Conservation (phyloP, 2,888 invertebrate genomes). For the Oxytorus armatus region DNA sequence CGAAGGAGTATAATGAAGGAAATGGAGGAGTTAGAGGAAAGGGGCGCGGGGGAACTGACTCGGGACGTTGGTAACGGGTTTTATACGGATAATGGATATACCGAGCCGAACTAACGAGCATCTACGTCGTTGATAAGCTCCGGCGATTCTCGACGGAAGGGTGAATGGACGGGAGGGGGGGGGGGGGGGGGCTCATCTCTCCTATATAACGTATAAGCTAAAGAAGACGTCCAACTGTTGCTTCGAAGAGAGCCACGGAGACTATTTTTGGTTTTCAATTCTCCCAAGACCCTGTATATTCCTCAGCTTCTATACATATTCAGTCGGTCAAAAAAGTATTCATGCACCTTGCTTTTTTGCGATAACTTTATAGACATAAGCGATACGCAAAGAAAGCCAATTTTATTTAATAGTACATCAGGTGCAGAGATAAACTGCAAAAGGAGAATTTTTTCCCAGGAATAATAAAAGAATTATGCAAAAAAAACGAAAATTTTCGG, state of each 20-base stretch:
- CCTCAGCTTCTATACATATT: constrained; percentile 4
- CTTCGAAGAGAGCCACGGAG: constrained; percentile 30
- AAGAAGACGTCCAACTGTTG: constrained; percentile 65
- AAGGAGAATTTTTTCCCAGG: too few relatives aligned
- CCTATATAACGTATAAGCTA: constrained; percentile 43
- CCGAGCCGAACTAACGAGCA: constrained; percentile 47
- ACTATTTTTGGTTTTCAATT: constrained; percentile 41
- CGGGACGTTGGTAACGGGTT: constrained; percentile 35
- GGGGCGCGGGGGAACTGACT: constrained; percentile 41
- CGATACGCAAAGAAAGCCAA: too few relatives aligned
- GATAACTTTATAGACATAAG: too few relatives aligned
- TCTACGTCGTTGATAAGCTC: constrained; percentile 26
- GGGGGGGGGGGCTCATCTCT: constrained; percentile 40
- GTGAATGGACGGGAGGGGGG: constrained; percentile 49
- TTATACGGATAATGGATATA: constrained; percentile 59
- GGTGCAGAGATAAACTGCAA: too few relatives aligned
- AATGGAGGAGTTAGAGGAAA: neutral
- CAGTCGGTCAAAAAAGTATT: too few relatives aligned
- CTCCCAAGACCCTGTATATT: constrained; percentile 45
- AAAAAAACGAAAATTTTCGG: too few relatives aligned
- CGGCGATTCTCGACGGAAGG: constrained; percentile 40
- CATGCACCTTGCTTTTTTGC: too few relatives aligned
- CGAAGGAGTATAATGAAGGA: neutral
- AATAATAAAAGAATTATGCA: too few relatives aligned
- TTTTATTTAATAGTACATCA: too few relatives aligned